Base-by-base conservation (phyloP, 2,888 invertebrate species). In the Archips crataeganus region DNA sequence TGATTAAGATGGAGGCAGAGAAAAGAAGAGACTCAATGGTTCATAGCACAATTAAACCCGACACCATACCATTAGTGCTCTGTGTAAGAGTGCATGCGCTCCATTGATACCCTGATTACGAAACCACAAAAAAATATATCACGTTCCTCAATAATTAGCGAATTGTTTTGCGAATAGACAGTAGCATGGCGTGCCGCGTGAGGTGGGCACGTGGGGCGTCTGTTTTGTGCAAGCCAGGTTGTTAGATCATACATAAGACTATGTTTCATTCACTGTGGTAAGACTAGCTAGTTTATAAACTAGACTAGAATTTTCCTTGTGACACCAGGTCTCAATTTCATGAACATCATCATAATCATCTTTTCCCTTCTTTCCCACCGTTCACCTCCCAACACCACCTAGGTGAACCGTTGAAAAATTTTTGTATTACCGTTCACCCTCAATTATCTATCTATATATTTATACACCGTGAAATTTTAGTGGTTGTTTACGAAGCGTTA, bases 141-240 rank as follows among this genome's bases (percentile, higher is more conserved):
- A 57, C 32, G 57, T 57, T 57, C 54, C 15, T 54, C 11, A 57
- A 54, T 86, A 57, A 54, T 86, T 86, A 79, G 84, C 77, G 77
- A 87, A 86, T 87, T 15, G 54, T 54, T 15, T 54, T 23, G 23
- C 86, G 57, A 57, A 54, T 23, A 57, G 54, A 54, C 54, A 54
- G 23, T 9, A 23, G 57, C 57, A 57, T 57, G 57, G 57, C 57
- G 23, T 11, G 57, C 11, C 57, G 32, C 32, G 57, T 57, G 57
- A 32, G 57, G 3, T 32, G 23, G 23, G 11, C 23, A 57, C 57
- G 57, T 57, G 57, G 57, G 10, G 9, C 23, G 32, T 57, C 15
- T 15, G 23, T 6, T 1, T 54, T 57, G 54, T 32, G 32, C 57
- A 57, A 57, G 32, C 10, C 10, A 11, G 32, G 32, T 23, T 15